A percentile compares a stretch with the other conserved stretches of the same genome.
These are phyloP conservation scores for Agapostemon virescens DNA, from an alignment of 2,888 invertebrate species.

Conservation along the genomic window DNA sequence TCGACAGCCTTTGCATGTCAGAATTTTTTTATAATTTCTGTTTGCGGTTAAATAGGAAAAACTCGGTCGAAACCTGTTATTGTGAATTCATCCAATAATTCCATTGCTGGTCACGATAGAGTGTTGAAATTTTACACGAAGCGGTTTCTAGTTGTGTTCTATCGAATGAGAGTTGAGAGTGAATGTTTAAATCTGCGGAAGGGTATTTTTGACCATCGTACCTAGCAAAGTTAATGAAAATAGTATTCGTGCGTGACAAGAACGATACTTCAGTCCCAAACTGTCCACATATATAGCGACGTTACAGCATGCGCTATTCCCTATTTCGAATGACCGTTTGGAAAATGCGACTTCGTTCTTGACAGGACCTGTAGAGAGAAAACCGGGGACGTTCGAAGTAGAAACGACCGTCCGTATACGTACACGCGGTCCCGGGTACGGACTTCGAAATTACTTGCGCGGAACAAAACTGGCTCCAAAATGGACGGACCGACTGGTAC, in stretches of 20 bases:
- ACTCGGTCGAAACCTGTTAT: too few relatives aligned
- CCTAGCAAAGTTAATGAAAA: too few relatives aligned
- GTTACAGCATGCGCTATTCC: not conserved
- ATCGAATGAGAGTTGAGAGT: too few relatives aligned
- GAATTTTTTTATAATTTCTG: too few relatives aligned
- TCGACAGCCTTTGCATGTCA: too few relatives aligned
- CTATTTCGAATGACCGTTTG: not conserved
- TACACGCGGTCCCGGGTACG: not conserved
- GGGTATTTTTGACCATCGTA: too few relatives aligned
- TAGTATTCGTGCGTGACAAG: not conserved
- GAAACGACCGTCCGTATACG: not conserved
- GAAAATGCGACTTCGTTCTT: not conserved
- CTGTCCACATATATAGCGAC: not conserved
- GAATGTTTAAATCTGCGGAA: too few relatives aligned
- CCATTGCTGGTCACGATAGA: too few relatives aligned
- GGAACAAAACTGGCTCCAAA: slow-evolving; percentile 59
- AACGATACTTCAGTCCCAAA: not conserved
- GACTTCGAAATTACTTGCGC: slow-evolving; percentile 63
- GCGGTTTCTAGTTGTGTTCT: too few relatives aligned
- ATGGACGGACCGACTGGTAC: slow-evolving; percentile 52
- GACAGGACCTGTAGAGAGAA: not conserved
- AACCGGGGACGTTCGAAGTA: not conserved
- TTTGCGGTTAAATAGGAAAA: too few relatives aligned
- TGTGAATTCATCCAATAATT: too few relatives aligned
- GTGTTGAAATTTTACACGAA: too few relatives aligned